Evolutionary conservation across 2,888 invertebrate species (phyloP), one percentile per base, ranked within the genome.

Genomic region (Tupiocoris notatus): DNA sequence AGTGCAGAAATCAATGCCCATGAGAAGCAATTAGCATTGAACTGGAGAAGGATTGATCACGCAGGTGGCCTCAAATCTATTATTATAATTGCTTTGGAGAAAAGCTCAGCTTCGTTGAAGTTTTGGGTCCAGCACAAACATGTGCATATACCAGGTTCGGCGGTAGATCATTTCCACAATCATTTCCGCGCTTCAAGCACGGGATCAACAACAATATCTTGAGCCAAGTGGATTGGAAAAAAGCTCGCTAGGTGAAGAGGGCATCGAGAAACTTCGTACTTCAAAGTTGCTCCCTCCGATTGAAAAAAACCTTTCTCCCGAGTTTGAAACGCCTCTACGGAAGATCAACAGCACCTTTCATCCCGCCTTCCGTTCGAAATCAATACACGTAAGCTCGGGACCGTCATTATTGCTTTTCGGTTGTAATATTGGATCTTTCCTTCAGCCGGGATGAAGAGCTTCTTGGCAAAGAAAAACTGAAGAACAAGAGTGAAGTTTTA

Each of bases 311-410:
- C 20, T 9, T 21, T 22, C 67, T 56, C 24, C 70, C 24, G 18
- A 16, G 70, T 70, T 70, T 59, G 59, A 70, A 58, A n/a, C 39
- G 56, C 21, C 70, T 58, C 18, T 21, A 24, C 23, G 68, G 58
- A 70, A 70, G 70, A 59, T 70, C 59, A 70, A 70, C 70, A 70
- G 70, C 70, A 70, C 70, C 70, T 70, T 70, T 59, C 58, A 67
- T 67, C 18, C 20, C 25, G 17, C 58, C 57, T 70, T 70, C 70
- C 22, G 39, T 70, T 21, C 24, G 21, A 70, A 59, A 59, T 59
- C 70, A 70, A 70, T 61, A 70, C 70, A 70, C 70, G 59, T 59
- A 59, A 70, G 70, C 61, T 54, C 24, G 17, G 39, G 39, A 12
- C 39, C 39, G 39, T 39, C 39, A 39, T 39, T 39, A 39, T 39